These are phyloP conservation scores for Poecilia picta DNA, from an alignment of 2,797 vertebrate species.

Conservation along the genomic window DNA sequence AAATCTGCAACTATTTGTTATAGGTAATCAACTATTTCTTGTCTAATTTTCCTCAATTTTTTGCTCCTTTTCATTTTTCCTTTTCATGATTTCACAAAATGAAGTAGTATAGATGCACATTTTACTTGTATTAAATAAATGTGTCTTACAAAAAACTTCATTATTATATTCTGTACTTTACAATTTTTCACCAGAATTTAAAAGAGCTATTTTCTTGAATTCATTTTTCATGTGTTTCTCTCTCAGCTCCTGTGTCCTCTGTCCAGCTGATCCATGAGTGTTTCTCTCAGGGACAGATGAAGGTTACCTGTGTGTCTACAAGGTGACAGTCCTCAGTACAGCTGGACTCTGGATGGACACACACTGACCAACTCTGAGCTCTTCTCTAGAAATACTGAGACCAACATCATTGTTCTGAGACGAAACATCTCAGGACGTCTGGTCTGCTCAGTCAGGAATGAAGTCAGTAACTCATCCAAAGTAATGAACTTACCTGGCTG, in stretches of 20 bases:
- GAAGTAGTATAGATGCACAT: not conserved
- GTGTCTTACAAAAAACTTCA: not conserved
- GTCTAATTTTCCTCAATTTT: not conserved
- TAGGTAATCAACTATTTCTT: not conserved
- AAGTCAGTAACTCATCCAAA: accelerated
- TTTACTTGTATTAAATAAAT: not conserved
- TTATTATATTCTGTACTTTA: not conserved
- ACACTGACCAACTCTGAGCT: slow-evolving; percentile 44
- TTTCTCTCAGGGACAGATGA: slow-evolving; percentile 22
- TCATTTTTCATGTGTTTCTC: not conserved
- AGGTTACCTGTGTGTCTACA: slow-evolving; percentile 49
- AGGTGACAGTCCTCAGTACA: slow-evolving; percentile 61
- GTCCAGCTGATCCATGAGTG: slow-evolving; percentile 8
- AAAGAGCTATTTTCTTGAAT: not conserved
- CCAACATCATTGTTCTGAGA: slow-evolving; percentile 50
- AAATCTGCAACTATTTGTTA: slow-evolving; percentile 26
- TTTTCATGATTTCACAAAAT: not conserved
- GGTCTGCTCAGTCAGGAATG: slow-evolving; percentile 49
- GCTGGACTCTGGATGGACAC: slow-evolving; percentile 61
- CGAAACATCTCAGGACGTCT: slow-evolving; percentile 30
- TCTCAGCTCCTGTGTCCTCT: slow-evolving; percentile 26
- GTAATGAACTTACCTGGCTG: accelerated
- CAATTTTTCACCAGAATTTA: not conserved
- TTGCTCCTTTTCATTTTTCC: not conserved
- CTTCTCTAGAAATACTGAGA: slow-evolving; percentile 18